A percentile compares a stretch with the other conserved stretches of the same genome.
phyloP scores from a whole-genome alignment of 2,113 vertebrate genomes.

The Seriola quinqueradiata region DNA sequence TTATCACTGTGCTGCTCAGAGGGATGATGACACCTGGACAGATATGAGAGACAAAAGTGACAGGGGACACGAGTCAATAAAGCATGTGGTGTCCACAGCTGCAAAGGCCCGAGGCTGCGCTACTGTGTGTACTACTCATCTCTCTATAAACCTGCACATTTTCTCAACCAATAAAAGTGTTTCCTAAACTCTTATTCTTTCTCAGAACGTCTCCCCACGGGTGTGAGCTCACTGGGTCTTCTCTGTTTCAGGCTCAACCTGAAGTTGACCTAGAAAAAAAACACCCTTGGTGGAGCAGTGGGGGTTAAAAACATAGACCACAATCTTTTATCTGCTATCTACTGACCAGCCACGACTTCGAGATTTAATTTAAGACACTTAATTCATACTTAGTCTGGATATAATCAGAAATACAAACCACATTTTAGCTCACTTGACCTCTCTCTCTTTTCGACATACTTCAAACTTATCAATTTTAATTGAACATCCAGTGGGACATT shows the following conservation, averaged over 20 bases:
- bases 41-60: not conserved
- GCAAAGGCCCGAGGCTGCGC: not conserved
- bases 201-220: not conserved
- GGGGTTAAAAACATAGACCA: not conserved
- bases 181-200: constrained; percentile 5
- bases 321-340: too few relatives aligned
- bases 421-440: too few relatives aligned
- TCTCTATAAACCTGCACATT: constrained; percentile 6
- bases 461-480: too few relatives aligned
- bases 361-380: too few relatives aligned
- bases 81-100: not conserved
- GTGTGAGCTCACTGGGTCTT: not conserved
- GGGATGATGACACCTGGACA: constrained; percentile 29
- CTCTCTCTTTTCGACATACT: too few relatives aligned
- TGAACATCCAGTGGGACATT: too few relatives aligned
- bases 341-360: too few relatives aligned
- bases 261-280: not conserved
- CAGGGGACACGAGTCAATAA: not conserved
- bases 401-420: too few relatives aligned
- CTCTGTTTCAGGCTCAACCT: not conserved
- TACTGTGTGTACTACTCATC: not conserved
- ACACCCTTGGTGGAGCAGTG: not conserved
- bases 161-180: constrained; percentile 12
- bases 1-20: not conserved
- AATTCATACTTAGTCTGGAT: too few relatives aligned